Conservation (phyloP, 2,888 invertebrate genomes). For the Hypercompe scribonia region DNA sequence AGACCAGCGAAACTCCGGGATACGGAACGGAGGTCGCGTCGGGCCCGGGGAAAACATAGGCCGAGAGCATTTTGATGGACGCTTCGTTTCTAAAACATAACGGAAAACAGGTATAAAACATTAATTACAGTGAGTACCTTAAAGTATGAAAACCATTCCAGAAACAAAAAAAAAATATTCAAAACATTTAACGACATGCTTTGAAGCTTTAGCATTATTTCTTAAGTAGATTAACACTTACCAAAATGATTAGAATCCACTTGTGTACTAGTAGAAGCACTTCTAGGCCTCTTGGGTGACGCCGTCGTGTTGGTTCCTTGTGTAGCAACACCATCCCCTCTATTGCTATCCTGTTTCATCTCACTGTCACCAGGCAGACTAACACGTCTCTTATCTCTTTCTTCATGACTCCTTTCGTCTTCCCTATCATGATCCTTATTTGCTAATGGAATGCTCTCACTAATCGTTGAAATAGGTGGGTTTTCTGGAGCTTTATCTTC, state of each 20-base stretch:
- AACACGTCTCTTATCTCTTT: slow-evolving; percentile 85
- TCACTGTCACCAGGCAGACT: slow-evolving; percentile 87
- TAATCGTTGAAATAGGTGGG: slow-evolving; percentile 90
- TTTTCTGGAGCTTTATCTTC: slow-evolving; percentile 85
- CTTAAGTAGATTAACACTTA: slow-evolving; percentile 73
- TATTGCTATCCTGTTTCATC: slow-evolving; percentile 78
- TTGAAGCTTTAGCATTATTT: background rate
- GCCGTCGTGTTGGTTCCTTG: slow-evolving; percentile 78
- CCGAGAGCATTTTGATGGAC: slow-evolving; percentile 89
- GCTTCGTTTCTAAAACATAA: slow-evolving; percentile 80
- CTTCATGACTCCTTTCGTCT: slow-evolving; percentile 74
- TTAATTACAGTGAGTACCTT: too few species aligned
- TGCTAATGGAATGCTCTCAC: slow-evolving; percentile 88
- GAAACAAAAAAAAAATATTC: too few species aligned
- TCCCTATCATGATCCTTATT: slow-evolving; percentile 76
- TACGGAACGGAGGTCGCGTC: slow-evolving; percentile 97
- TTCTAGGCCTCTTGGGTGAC: slow-evolving; percentile 91
- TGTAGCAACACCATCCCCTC: slow-evolving; percentile 72
- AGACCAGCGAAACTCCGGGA: slow-evolving; percentile 99
- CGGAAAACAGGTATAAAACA: too few species aligned
- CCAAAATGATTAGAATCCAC: slow-evolving; percentile 95
- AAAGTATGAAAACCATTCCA: background rate
- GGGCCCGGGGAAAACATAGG: slow-evolving; percentile 98
- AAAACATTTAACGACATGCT: too few species aligned
- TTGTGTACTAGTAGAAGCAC: slow-evolving; percentile 93